Percentiles rank a stretch among this genome's conserved stretches.
These are phyloP conservation scores for Drosophila sturtevanti DNA, from an alignment of 1,140 invertebrate genomes.

Conservation along the genomic window DNA sequence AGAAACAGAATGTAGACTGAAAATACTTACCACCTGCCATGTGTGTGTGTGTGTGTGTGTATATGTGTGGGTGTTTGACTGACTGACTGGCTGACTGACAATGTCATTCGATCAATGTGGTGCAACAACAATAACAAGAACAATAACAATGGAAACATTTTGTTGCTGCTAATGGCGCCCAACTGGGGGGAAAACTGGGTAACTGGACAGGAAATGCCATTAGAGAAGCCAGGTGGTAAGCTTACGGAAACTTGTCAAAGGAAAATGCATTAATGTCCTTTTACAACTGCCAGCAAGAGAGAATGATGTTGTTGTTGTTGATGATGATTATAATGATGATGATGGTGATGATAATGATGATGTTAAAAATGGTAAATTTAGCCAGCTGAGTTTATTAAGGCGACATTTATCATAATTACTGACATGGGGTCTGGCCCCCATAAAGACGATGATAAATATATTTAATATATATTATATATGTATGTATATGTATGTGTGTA, in stretches of 20 bases:
- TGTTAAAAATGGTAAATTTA: conserved; percentile 30
- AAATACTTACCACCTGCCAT: conserved; percentile 7
- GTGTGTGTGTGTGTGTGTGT: neutral
- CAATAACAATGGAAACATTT: neutral
- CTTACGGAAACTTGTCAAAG: conserved; percentile 19
- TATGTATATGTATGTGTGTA: neutral
- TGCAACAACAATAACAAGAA: conserved; percentile 21
- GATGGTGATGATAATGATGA: conserved; percentile 24
- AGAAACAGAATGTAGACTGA: conserved; percentile 23
- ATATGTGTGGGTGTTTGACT: neutral
- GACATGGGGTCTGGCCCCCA: conserved; percentile 16
- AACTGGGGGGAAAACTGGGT: conserved; percentile 4
- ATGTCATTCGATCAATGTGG: conserved; percentile 44
- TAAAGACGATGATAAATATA: conserved; percentile 4
- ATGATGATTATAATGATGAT: conserved; percentile 11
- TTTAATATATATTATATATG: neutral
- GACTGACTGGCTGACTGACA: conserved; percentile 15
- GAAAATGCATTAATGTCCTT: conserved; percentile 62
- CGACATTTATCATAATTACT: conserved; percentile 76
- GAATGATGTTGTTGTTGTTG: too few species aligned
- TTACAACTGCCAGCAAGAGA: conserved; percentile 3
- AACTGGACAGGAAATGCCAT: conserved; percentile 67
- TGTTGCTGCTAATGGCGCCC: conserved; percentile 62
- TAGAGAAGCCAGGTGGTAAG: conserved; percentile 56
- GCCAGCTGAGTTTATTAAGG: conserved; percentile 57